Evolutionary conservation across 2,888 invertebrate species (phyloP), one percentile per base, ranked within the genome.

Genomic region (Philopedon plagiatum): DNA sequence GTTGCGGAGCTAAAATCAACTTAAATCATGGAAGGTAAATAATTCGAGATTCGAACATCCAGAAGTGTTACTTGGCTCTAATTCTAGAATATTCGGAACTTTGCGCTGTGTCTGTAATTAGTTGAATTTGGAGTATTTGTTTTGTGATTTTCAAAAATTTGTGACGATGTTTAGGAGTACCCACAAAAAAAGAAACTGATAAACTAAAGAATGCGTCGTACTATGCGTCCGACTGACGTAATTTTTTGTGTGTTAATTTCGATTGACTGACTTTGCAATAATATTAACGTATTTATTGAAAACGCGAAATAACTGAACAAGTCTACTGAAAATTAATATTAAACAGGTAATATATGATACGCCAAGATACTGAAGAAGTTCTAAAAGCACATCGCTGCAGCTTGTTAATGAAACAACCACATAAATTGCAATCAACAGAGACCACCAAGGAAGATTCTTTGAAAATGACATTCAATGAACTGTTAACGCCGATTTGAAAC

Each of bases 1-100:
- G 65, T 71, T 64, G 71, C 65, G 71, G 71, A 71, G 65, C 64
- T 64, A 71, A 69, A 68, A 71, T 65, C 65, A 71, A 71, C 71
- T 71, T 60, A 64, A 71, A 71, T 64, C 58, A 26, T 64, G 41
- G 65, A 60, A 70, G 54, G 71, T 71, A 71, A 71, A 71, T 71
- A 71, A 71, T 60, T 57, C 49, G 29, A 29, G 69, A 49, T n/a
- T n/a, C n/a, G n/a, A 39, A 26, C 4, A 39, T 41, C 54, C 21
- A 37, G 34, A 41, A 44, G 54, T 60, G 61, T 68, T 61, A 54
- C 51, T 69, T 62, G 46, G 62, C 34, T 54, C 21, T 44, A 32
- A 69, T 62, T 62, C 18, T 15, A 9, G 18, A 23, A 23, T 21
- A 62, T 61, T 3, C 0, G 13, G 29, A 21, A 46, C 8, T n/a